phyloP scores from a whole-genome alignment of 2,888 invertebrate genomes.

The Capitulum mitella region DNA sequence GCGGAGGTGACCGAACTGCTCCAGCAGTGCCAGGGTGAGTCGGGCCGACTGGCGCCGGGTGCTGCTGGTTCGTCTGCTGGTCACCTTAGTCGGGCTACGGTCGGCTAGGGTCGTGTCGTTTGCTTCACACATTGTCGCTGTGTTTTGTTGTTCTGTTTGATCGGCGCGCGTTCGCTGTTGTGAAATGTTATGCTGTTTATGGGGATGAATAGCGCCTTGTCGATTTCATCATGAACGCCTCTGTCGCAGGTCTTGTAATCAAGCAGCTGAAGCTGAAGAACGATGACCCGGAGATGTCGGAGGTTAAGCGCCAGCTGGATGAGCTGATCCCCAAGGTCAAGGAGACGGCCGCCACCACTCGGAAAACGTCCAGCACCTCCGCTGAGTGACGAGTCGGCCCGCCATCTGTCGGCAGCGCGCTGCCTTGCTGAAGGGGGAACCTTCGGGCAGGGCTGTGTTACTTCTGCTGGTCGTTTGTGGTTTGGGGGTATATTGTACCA shows the following conservation, averaged over 20 bases:
- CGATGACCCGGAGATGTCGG: slow-evolving; percentile 48
- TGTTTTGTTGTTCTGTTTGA: too few relatives aligned
- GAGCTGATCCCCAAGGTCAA: slow-evolving; percentile 38
- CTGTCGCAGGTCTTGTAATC: slow-evolving; percentile 56
- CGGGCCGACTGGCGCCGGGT: too few relatives aligned
- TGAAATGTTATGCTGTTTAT: too few relatives aligned
- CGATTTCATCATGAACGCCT: too few relatives aligned
- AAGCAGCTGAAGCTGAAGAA: slow-evolving; percentile 52
- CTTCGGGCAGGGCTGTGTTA: background rate
- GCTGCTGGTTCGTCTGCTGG: too few relatives aligned
- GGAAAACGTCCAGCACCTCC: slow-evolving; percentile 28
- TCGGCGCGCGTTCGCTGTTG: too few relatives aligned
- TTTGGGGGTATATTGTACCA: background rate
- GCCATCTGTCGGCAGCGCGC: background rate
- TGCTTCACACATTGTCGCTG: too few relatives aligned
- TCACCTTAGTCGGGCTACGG: too few relatives aligned
- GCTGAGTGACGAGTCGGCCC: background rate
- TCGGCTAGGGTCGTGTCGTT: too few relatives aligned
- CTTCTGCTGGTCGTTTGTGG: background rate
- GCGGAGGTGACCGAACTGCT: slow-evolving; percentile 58
- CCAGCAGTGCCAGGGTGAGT: slow-evolving; percentile 67
- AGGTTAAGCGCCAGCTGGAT: slow-evolving; percentile 47
- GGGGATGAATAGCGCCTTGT: too few relatives aligned
- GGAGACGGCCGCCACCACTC: slow-evolving; percentile 37
- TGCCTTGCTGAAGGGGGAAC: background rate